Evolutionary conservation across 2,888 invertebrate genomes (phyloP).

Genomic region (Rapana venosa): DNA sequence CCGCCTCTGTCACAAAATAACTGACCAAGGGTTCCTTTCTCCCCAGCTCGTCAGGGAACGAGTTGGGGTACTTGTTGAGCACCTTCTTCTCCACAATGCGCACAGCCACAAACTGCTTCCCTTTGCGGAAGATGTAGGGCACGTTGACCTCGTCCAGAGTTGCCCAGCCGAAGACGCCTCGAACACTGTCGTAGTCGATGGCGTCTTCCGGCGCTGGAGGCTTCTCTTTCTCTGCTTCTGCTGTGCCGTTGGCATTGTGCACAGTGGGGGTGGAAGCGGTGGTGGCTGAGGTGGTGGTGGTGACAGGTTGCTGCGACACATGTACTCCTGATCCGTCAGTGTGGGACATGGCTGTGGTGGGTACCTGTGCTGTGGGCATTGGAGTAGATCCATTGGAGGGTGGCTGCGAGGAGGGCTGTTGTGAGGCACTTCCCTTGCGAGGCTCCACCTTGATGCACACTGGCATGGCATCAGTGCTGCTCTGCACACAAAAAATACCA

Average conservation of each 20-base stretch:
- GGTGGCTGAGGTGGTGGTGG: neutral
- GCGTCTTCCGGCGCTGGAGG: conserved; percentile 46
- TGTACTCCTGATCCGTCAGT: conserved; percentile 3
- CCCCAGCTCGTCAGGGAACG: conserved; percentile 88
- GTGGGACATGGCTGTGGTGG: conserved; percentile 1
- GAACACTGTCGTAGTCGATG: conserved; percentile 71
- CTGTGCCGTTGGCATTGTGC: neutral
- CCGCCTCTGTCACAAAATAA: conserved; percentile 94
- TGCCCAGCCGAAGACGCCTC: conserved; percentile 91
- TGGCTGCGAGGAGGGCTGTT: conserved; percentile 27
- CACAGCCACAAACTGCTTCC: conserved; percentile 94
- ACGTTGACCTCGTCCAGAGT: conserved; percentile 86
- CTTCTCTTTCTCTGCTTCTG: conserved; percentile 30
- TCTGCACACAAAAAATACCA: conserved; percentile 2
- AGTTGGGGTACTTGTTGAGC: conserved; percentile 72
- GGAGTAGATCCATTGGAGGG: conserved; percentile 9
- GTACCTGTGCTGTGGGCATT: neutral
- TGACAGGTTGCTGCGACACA: neutral
- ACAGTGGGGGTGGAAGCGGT: neutral
- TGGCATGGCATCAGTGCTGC: conserved; percentile 45
- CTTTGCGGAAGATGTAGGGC: conserved; percentile 90
- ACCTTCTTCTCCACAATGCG: conserved; percentile 95
- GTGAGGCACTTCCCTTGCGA: conserved; percentile 33
- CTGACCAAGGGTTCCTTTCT: conserved; percentile 93
- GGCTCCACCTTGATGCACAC: conserved; percentile 55